phyloP scores from a whole-genome alignment of 2,113 vertebrate genomes.

The Boulengerochromis microlepis region DNA sequence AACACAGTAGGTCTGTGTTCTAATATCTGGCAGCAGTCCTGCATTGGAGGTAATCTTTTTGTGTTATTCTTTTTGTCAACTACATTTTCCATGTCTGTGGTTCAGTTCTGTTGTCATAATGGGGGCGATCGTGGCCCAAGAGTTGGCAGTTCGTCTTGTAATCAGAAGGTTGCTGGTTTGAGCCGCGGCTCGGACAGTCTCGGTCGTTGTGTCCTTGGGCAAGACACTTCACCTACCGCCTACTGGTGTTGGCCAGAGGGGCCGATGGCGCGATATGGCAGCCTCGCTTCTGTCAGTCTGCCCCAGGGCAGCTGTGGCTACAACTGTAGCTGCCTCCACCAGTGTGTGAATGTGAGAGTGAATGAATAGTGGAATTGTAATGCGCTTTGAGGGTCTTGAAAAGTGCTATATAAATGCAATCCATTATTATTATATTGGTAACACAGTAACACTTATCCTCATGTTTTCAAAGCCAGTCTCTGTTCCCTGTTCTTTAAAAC shows the following conservation, averaged over 20 bases:
- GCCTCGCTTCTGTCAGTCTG: neutral
- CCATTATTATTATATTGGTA: neutral
- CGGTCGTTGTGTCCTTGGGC: accelerated
- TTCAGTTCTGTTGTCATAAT: neutral
- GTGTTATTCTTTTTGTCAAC: neutral
- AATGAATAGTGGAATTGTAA: neutral
- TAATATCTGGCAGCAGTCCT: neutral
- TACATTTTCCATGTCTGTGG: neutral
- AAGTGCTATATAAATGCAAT: neutral
- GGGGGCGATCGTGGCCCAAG: accelerated
- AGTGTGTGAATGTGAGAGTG: neutral
- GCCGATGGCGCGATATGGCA: accelerated
- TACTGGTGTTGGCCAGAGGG: neutral
- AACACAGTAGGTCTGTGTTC: neutral
- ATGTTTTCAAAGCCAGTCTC: neutral
- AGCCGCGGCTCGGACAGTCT: accelerated
- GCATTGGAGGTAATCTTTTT: neutral
- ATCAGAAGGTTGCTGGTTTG: accelerated
- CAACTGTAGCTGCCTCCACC: neutral
- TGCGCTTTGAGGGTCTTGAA: neutral
- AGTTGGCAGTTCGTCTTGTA: accelerated
- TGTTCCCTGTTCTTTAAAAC: neutral
- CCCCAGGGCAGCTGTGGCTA: neutral
- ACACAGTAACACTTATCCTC: neutral
- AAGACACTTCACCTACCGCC: neutral